Conservation (phyloP, 1,140 invertebrate species). For the Wiebesia pumilae region DNA sequence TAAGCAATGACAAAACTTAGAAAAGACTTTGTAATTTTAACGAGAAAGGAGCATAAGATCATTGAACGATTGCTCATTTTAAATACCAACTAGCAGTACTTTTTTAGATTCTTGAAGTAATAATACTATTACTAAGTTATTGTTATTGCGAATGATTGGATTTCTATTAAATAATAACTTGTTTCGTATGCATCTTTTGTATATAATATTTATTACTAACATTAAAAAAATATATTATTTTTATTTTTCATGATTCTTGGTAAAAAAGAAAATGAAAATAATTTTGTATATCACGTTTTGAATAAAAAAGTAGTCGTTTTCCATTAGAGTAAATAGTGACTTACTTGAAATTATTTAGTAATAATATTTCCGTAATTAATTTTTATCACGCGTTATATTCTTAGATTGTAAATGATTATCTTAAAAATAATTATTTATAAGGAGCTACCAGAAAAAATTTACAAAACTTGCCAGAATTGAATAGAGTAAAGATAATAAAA, state of each 20-base stretch:
- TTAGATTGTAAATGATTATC: conserved; percentile 10
- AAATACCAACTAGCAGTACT: conserved; percentile 7
- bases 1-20: conserved; percentile 11
- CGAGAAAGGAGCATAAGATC: not conserved
- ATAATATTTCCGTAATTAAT: conserved; percentile 33
- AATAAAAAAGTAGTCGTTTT: conserved; percentile 8
- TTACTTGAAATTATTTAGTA: conserved; percentile 48
- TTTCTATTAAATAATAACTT: conserved; percentile 3
- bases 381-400: conserved; percentile 29
- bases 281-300: not conserved
- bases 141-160: conserved; percentile 6
- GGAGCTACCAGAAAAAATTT: conserved; percentile 40
- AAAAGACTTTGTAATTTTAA: conserved; percentile 35
- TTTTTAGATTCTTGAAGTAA: conserved; percentile 1
- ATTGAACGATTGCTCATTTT: conserved; percentile 4
- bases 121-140: conserved; percentile 10
- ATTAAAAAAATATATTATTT: conserved; percentile 23
- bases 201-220: conserved; percentile 48
- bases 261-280: conserved; percentile 1
- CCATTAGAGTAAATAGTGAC: not conserved
- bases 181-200: conserved; percentile 13
- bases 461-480: conserved; percentile 39
- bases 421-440: conserved; percentile 39
- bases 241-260: conserved; percentile 33
- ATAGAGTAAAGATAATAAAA: not conserved